A percentile compares a stretch with the other conserved stretches of the same genome.
Evolutionary conservation across 2,113 vertebrate genomes (phyloP).

Genomic region (Aramus guarauna): DNA sequence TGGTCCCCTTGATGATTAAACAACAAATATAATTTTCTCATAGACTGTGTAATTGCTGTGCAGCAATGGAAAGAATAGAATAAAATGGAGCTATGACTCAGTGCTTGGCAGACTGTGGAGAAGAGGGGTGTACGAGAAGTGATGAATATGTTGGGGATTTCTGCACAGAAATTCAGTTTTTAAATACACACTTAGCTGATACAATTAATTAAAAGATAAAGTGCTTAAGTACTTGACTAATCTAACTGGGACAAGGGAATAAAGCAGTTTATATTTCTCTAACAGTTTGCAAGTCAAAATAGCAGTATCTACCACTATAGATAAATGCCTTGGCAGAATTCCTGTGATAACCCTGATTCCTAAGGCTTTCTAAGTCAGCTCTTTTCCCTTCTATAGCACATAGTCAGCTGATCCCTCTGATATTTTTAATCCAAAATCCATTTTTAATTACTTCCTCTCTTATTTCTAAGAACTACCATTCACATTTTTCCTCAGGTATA

Average conservation of each 20-base stretch:
- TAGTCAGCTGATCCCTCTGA: not conserved
- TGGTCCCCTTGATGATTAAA: constrained; percentile 46
- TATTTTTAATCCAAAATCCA: constrained; percentile 24
- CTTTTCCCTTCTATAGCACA: not conserved
- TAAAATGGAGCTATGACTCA: constrained; percentile 68
- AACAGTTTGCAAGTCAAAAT: constrained; percentile 26
- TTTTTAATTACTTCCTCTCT: constrained; percentile 14
- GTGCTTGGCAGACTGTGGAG: constrained; percentile 50
- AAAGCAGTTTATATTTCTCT: constrained; percentile 30
- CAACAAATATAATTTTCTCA: constrained; percentile 44
- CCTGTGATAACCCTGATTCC: constrained; percentile 7
- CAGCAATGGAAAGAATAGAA: constrained; percentile 63
- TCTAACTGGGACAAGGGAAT: constrained; percentile 35
- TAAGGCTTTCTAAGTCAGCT: constrained; percentile 24
- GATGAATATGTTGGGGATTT: constrained; percentile 50
- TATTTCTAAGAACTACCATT: not conserved
- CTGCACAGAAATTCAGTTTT: constrained; percentile 35
- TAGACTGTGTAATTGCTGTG: constrained; percentile 55
- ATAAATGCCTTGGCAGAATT: constrained; percentile 21
- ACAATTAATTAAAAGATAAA: constrained; percentile 69
- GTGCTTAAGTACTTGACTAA: constrained; percentile 31
- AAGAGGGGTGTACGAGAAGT: constrained; percentile 14
- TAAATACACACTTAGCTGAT: constrained; percentile 53
- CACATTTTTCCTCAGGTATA: not conserved
- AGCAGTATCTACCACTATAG: not conserved